A percentile compares a stretch with the other conserved stretches of the same genome.
Conservation (phyloP, 1,140 invertebrate species). For the Coptotermes formosanus region DNA sequence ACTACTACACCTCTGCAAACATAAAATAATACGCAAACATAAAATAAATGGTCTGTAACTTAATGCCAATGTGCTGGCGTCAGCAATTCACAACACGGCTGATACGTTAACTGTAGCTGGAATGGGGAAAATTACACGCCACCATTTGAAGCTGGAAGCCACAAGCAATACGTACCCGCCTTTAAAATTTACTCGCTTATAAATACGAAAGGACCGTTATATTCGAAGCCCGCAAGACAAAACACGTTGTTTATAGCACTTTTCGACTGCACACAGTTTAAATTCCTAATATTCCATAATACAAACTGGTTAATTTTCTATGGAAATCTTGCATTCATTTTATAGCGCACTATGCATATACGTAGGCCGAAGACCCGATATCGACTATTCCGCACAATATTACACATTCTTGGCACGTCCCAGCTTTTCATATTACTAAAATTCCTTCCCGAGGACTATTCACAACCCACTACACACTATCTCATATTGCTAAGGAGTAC, state of each 20-base stretch:
- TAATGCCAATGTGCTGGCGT: neutral
- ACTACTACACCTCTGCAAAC: neutral
- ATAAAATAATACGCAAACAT: neutral
- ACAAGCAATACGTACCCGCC: too few species aligned
- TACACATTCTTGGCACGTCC: slow-evolving; percentile 14
- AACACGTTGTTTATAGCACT: neutral
- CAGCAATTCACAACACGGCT: neutral
- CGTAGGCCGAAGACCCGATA: neutral
- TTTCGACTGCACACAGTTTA: neutral
- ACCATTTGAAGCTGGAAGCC: neutral
- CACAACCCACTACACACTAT: slow-evolving; percentile 15
- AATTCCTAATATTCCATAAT: neutral
- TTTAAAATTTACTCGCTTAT: neutral
- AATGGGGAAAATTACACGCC: neutral
- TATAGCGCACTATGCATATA: neutral
- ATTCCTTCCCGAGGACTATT: slow-evolving; percentile 7
- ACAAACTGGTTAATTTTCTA: slow-evolving; percentile 13
- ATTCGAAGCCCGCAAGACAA: neutral
- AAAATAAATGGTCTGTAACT: neutral
- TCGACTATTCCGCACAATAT: slow-evolving; percentile 9
- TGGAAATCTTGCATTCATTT: slow-evolving; percentile 2
- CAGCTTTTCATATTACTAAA: slow-evolving; percentile 7
- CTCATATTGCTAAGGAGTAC: neutral
- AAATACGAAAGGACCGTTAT: neutral
- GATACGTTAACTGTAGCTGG: neutral